A percentile compares a stretch with the other conserved stretches of the same genome.
Conservation (phyloP, 2,797 vertebrate species). For the Diplodus puntazzo region DNA sequence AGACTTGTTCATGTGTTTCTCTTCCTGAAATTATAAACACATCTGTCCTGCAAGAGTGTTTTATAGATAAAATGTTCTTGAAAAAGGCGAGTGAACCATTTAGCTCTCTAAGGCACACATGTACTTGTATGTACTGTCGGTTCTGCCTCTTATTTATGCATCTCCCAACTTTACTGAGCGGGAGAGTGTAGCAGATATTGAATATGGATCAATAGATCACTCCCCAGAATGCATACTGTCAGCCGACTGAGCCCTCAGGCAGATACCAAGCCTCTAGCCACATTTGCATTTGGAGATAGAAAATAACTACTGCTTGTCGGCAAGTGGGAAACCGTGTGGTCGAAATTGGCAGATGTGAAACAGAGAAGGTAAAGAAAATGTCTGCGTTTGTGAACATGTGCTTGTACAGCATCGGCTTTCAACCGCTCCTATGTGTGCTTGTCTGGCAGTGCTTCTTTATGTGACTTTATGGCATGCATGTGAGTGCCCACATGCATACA, state of each 20-base stretch:
- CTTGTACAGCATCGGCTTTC: conserved; percentile 19
- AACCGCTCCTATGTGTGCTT: background rate
- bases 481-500: conserved; percentile 55
- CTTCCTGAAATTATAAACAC: conserved; percentile 6
- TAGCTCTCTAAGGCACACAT: conserved; percentile 55
- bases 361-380: conserved; percentile 17
- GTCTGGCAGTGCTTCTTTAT: conserved; percentile 41
- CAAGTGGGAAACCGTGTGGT: conserved; percentile 51
- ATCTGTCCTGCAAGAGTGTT: conserved; percentile 2
- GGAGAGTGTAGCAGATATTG: conserved; percentile 81
- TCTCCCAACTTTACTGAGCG: conserved; percentile 80
- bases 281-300: conserved; percentile 82
- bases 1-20: background rate
- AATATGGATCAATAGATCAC: conserved; percentile 86
- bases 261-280: conserved; percentile 76
- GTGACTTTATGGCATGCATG: conserved; percentile 46
- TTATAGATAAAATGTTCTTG: conserved; percentile 9
- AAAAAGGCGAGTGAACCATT: conserved; percentile 41
- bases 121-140: conserved; percentile 71
- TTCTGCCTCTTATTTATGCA: conserved; percentile 80
- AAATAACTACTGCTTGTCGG: conserved; percentile 76
- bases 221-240: conserved; percentile 84
- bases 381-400: conserved; percentile 33
- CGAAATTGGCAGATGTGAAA: conserved; percentile 57
- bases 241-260: conserved; percentile 79